Evolutionary conservation across 2,888 invertebrate genomes (phyloP), one percentile per base, ranked within the genome.

Genomic region (Dusona sp.): DNA sequence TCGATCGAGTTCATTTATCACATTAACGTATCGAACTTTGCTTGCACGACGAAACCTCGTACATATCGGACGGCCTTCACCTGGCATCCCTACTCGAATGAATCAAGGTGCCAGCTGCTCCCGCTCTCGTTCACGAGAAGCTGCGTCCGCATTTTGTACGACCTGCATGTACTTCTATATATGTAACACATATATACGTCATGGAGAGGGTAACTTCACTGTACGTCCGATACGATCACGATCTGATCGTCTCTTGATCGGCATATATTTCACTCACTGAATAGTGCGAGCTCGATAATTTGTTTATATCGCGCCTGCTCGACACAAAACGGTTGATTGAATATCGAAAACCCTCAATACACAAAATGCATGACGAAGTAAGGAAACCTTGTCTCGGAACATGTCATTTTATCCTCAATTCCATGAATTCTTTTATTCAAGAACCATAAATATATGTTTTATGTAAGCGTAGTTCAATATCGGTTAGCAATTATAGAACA

Each of bases 51-150:
- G 48, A 68, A 57, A 54, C 45, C 61, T 74, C 54, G 48, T 68
- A 9, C 68, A 22, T 29, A 73, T 77, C n/a, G 65, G n/a, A 68
- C 16, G 57, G 13, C 80, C 78, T 75, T 88, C 88, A 89, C 88
- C 88, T 89, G 88, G 88, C 84, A 87, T 82, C 74, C 77, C 65
- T 38, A 38, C 67, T 25, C 73, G 83, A 85, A 89, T 89, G 83
- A 88, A 88, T 89, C 88, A 89, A 89, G 81, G 82, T 89, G 86
- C 86, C 88, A 87, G 88, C 88, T 88, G 88, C 88, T 73, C 80
- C 75, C 65, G 84, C 65, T 86, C 83, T 74, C 73, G 38, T 61
- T 54, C 33, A 70, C 75, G 64, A 67, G 86, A 77, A 72, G 86
- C 79, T 72, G 77, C 80, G 65, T 42, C 57, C 38, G n/a, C 19